Conservation (phyloP, 1,140 invertebrate genomes). For the Hyposmocoma kahamanoa region DNA sequence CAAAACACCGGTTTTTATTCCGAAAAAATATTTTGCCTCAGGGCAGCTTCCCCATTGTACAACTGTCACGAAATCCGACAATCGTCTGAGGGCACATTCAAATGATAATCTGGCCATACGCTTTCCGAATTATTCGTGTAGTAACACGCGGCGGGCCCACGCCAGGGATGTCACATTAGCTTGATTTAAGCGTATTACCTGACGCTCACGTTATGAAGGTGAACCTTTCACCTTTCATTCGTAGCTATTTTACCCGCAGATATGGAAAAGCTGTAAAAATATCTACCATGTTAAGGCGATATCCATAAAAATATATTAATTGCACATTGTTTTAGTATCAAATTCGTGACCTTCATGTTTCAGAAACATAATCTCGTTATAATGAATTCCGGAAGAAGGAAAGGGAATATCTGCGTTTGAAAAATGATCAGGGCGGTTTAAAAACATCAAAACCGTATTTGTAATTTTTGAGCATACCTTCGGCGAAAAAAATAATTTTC, state of each 20-base stretch:
- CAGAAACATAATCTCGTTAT: too few species aligned
- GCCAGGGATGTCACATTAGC: slow-evolving; percentile 54
- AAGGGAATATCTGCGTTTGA: too few species aligned
- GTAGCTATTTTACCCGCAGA: too few species aligned
- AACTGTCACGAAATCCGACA: slow-evolving; percentile 49
- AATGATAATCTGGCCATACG: slow-evolving; percentile 59
- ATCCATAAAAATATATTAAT: too few species aligned
- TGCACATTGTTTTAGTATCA: too few species aligned
- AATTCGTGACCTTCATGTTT: too few species aligned
- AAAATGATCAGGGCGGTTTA: background rate
- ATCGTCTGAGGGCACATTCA: slow-evolving; percentile 54
- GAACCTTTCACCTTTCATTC: background rate
- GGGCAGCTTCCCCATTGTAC: slow-evolving; percentile 33
- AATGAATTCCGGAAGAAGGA: too few species aligned
- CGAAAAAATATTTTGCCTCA: slow-evolving; percentile 33
- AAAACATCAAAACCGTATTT: background rate
- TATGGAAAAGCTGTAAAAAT: too few species aligned
- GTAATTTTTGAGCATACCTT: slow-evolving; percentile 8
- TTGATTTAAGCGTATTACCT: slow-evolving; percentile 56
- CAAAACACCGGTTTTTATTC: slow-evolving; percentile 27
- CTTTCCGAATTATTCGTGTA: slow-evolving; percentile 46
- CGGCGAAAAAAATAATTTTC: slow-evolving; percentile 44
- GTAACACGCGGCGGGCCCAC: slow-evolving; percentile 31
- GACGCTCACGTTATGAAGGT: slow-evolving; percentile 19
- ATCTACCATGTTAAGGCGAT: too few species aligned